Percentiles rank a stretch among this genome's conserved stretches.
phyloP scores from a whole-genome alignment of 2,113 vertebrate genomes.

The Osmerus eperlanus region DNA sequence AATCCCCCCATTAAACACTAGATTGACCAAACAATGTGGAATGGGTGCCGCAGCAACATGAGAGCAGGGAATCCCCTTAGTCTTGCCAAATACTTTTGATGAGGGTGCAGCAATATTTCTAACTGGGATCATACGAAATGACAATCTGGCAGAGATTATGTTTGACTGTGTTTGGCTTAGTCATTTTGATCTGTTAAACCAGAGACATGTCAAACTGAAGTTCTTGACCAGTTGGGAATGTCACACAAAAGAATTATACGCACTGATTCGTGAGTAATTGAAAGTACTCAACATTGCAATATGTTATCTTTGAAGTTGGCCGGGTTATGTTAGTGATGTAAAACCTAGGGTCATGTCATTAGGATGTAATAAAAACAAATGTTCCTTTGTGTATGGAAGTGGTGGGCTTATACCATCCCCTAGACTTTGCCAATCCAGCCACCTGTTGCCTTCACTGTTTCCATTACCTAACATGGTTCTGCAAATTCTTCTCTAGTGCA shows the following conservation, averaged over 20 bases:
- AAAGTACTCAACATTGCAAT: not conserved
- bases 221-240: not conserved
- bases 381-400: not conserved
- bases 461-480: conserved; percentile 30
- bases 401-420: not conserved
- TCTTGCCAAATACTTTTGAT: no score
- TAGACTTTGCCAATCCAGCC: not conserved
- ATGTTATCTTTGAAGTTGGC: not conserved
- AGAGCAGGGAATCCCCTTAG: no score
- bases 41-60: no score
- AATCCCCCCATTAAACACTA: not conserved
- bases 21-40: no score
- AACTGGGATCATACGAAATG: no score
- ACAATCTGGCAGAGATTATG: no score
- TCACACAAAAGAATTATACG: not conserved
- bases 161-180: no score
- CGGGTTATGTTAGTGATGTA: not conserved
- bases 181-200: no score
- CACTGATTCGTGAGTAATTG: not conserved
- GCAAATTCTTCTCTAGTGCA: conserved; percentile 38
- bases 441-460: not conserved
- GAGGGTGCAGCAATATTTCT: no score
- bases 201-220: no score
- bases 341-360: not conserved
- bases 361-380: not conserved